Base-by-base conservation (phyloP, 1,140 invertebrate genomes). In the Eubasilissa regina region DNA sequence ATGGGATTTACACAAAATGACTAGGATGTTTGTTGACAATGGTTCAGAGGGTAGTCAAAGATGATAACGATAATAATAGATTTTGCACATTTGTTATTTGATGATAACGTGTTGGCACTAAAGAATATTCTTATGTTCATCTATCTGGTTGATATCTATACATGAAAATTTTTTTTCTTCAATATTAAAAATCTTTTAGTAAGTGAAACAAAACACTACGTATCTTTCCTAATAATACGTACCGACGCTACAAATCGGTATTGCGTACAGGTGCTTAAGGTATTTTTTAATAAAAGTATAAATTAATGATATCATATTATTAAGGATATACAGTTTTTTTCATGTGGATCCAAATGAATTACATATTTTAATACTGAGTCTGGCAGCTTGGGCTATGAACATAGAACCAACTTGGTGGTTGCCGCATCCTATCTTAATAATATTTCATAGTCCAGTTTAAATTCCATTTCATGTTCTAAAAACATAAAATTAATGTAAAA, bases 21-120 rank as follows among this genome's bases (percentile, higher is more conserved):
- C 25, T 3, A 35, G 25, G 53, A 78, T 75, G 77, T 78, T 51
- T 21, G 21, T 78, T 58, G 76, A 53, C 72, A 73, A 68, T 64
- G 58, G 51, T 75, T 73, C 77, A 17, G 75, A 64, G 53, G 53
- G 68, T 64, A 74, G 74, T 72, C 60, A 43, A 73, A 64, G 74
- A 78, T 64, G 77, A 77, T 81, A 81, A 81, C 64, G 45, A 78
- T 79, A 79, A 77, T 72, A 74, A 82, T 82, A 82, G 81, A 77
- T 82, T 82, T 80, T 82, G 81, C 81, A 82, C 81, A 79, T 79
- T 82, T 72, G 78, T 82, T 74, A 81, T 81, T 81, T 81, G 55
- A 78, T 77, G 66, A 75, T 72, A 80, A 79, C 44, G 78, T 80
- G 70, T 82, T 75, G 53, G 78, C 81, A 82, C 78, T 80, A 68